Evolutionary conservation across 2,797 vertebrate species (phyloP), one percentile per base, ranked within the genome.

Genomic region (Sebastes variabilis): DNA sequence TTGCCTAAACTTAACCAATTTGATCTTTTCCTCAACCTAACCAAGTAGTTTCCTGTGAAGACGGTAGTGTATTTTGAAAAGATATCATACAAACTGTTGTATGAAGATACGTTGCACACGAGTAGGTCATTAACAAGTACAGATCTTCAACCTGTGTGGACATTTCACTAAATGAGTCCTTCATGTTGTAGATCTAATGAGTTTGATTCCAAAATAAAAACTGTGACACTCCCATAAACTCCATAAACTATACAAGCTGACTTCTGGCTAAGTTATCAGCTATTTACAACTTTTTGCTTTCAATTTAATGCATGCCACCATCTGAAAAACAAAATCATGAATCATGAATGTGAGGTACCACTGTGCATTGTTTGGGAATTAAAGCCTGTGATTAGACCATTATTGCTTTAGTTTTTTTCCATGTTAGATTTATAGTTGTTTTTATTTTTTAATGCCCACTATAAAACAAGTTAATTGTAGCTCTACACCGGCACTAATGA

Each of bases 401-500:
- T 79, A 52, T 67, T 76, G 32, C 62, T 46, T 58, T 20, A 32
- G 3, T 27, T 58, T 36, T 36, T 49, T 69, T 30, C 16, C 27
- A 38, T 10, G 12, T 42, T 34, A n/a, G 49, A 36, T 73, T 73
- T 61, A 58, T 67, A 22, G 38, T 56, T 12, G 16, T 54, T 54
- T 68, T 25, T 64, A 46, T 67, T 61, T 73, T 79, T 55, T 38
- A 64, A 75, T 79, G n/a, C 8, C 49, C 36, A 6, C 25, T 34
- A 30, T 75, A 72, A 71, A 80, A 55, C 38, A 71, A 66, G 36
- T 54, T 80, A 1, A 81, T 54, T 80, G 18, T 29, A 10, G 55
- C 29, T 36, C 49, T 49, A 34, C 34, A 14, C 66, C 38, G 27
- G 66, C 62, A 30, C 36, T 75, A 79, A 70, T 79, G 61, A 77